Evolutionary conservation across 2,797 vertebrate species (phyloP), one percentile per base, ranked within the genome.

Genomic region (Pyrocephalus nanus): DNA sequence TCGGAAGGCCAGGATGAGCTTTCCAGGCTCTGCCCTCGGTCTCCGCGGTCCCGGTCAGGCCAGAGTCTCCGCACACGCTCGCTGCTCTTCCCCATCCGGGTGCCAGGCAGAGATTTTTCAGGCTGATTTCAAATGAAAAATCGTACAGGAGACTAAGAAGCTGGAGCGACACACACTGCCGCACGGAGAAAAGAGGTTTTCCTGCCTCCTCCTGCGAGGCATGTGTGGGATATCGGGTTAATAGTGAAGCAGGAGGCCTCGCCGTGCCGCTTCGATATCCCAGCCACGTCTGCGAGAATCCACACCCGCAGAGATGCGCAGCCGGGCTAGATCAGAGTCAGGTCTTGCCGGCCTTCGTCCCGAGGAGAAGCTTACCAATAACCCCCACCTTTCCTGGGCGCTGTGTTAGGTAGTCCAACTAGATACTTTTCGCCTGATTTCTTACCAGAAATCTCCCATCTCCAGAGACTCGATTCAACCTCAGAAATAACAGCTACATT

Each of bases 21-120:
- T n/a, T 8, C 6, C 26, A 5, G 9, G 17, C 7, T 0, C 40
- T 82, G 55, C 5, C 15, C 19, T 15, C 10, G 1, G 9, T 15
- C 21, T 5, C n/a, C 4, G 20, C 7, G 1, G 29, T 13, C 47
- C 30, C 25, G 4, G 7, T 6, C 48, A 15, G 73, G 18, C 22
- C 64, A 36, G 32, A 7, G 5, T 26, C 15, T 25, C 36, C 2
- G 3, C 65, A 60, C 32, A 30, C 26, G 42, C 2, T 21, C 14
- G 0, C 16, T 38, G 32, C 12, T 1, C 15, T 87, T 72, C 43
- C 51, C 17, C n/a, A 22, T 17, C 14, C 12, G 15, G 8, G 13
- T 51, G 13, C 40, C 5, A 8, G 22, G 8, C 17, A 61, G 66
- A 50, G 36, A 53, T 32, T 90, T 86, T 53, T 42, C 14, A 14